phyloP scores from a whole-genome alignment of 1,140 invertebrate genomes.

The Leptoteleia sp. region DNA sequence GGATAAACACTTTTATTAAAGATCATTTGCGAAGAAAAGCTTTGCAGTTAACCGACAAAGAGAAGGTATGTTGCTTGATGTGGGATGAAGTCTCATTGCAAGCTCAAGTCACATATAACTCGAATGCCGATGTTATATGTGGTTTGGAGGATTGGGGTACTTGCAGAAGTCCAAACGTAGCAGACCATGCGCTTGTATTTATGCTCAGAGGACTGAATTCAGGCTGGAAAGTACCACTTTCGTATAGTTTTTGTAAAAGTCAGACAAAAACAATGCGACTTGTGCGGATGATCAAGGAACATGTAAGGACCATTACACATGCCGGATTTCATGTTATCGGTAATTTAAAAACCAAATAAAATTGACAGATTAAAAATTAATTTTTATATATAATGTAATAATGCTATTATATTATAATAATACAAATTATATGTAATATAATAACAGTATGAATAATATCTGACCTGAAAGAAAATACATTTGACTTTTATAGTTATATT shows the following conservation, averaged over 20 bases:
- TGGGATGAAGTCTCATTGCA: slow-evolving; percentile 15
- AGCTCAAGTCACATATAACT: neutral
- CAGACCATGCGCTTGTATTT: slow-evolving; percentile 65
- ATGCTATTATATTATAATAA: too few relatives aligned
- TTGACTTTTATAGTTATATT: too few relatives aligned
- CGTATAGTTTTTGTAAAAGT: slow-evolving; percentile 10
- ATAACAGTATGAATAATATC: too few relatives aligned
- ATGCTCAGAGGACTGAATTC: slow-evolving; percentile 49
- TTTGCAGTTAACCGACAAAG: neutral
- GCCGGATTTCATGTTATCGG: too few relatives aligned
- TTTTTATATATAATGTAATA: too few relatives aligned
- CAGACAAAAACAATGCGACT: too few relatives aligned
- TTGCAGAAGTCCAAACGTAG: slow-evolving; percentile 20
- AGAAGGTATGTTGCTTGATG: slow-evolving; percentile 7
- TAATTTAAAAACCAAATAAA: too few relatives aligned
- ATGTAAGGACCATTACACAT: neutral
- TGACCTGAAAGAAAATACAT: too few relatives aligned
- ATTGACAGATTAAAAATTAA: too few relatives aligned
- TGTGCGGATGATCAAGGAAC: neutral
- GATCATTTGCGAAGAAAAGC: neutral
- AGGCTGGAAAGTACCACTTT: slow-evolving; percentile 60
- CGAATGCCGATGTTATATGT: neutral
- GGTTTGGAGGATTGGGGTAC: slow-evolving; percentile 53
- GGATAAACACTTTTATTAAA: neutral
- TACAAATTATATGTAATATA: too few relatives aligned